A percentile compares a stretch with the other conserved stretches of the same genome.
These are phyloP conservation scores for Hyles vespertilio DNA, from an alignment of 1,140 invertebrate genomes.

Conservation along the genomic window DNA sequence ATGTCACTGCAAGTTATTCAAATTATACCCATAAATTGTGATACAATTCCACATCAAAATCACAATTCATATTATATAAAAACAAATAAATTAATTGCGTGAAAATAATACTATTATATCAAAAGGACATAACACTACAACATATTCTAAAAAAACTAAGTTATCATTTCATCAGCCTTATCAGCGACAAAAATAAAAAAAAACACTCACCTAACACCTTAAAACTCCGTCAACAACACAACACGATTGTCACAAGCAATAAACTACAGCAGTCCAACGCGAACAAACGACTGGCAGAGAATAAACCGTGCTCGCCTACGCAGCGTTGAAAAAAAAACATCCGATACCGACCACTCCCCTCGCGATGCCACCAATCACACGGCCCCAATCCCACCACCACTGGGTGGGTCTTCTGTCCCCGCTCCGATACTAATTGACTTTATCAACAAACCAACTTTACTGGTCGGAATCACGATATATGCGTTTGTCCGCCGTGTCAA, in stretches of 20 bases:
- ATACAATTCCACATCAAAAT: no score
- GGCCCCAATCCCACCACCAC: slow-evolving; percentile 41
- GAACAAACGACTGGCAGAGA: slow-evolving; percentile 66
- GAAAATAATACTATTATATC: no score
- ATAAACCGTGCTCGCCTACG: slow-evolving; percentile 63
- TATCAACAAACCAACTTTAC: slow-evolving; percentile 74
- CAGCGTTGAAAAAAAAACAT: slow-evolving; percentile 59
- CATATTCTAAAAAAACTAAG: no score
- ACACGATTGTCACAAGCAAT: slow-evolving; percentile 36
- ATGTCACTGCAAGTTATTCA: no score
- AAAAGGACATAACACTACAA: no score
- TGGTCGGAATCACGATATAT: slow-evolving; percentile 71
- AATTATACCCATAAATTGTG: no score
- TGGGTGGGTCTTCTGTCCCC: slow-evolving; percentile 65
- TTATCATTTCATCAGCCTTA: no score
- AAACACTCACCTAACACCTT: slow-evolving; percentile 34
- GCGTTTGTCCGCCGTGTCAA: slow-evolving; percentile 70
- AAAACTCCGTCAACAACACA: slow-evolving; percentile 44
- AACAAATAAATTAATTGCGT: no score
- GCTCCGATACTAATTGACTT: slow-evolving; percentile 75
- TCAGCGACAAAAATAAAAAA: neutral
- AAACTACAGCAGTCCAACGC: slow-evolving; percentile 71
- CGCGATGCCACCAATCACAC: slow-evolving; percentile 55
- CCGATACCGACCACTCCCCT: slow-evolving; percentile 59
- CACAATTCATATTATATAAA: no score